These are phyloP conservation scores for Nasonia giraulti DNA, from an alignment of 1,140 invertebrate species.

Conservation along the genomic window DNA sequence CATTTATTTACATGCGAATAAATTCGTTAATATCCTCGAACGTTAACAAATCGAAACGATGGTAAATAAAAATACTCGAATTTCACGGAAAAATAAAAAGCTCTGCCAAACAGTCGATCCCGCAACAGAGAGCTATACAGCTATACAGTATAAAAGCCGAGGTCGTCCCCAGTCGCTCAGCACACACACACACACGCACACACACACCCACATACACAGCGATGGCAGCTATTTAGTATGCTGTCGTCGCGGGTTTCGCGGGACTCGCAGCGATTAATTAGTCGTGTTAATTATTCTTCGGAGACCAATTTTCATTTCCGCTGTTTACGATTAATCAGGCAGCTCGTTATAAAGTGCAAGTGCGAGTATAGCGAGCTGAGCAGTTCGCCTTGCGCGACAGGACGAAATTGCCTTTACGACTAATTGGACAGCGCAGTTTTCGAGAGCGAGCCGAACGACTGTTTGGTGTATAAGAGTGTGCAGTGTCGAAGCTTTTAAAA, in stretches of 20 bases:
- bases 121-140: no score
- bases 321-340: conserved; percentile 65
- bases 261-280: conserved; percentile 66
- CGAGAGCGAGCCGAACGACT: background rate
- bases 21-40: no score
- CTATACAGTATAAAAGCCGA: background rate
- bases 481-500: background rate
- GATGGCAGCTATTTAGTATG: conserved; percentile 62
- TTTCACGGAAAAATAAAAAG: no score
- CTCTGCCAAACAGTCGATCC: background rate
- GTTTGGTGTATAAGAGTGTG: no score
- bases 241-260: conserved; percentile 54
- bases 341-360: conserved; percentile 54
- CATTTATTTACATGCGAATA: no score
- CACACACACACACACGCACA: background rate
- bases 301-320: conserved; percentile 67
- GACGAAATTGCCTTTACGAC: conserved; percentile 23
- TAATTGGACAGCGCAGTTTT: conserved; percentile 41
- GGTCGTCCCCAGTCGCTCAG: background rate
- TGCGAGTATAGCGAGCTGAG: background rate
- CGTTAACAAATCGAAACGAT: no score
- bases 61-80: no score
- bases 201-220: background rate
- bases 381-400: conserved; percentile 9
- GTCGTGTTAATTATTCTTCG: conserved; percentile 66